Evolutionary conservation across 2,797 vertebrate species (phyloP), one percentile per base, ranked within the genome.

Genomic region (Acrocephalus scirpaceus): DNA sequence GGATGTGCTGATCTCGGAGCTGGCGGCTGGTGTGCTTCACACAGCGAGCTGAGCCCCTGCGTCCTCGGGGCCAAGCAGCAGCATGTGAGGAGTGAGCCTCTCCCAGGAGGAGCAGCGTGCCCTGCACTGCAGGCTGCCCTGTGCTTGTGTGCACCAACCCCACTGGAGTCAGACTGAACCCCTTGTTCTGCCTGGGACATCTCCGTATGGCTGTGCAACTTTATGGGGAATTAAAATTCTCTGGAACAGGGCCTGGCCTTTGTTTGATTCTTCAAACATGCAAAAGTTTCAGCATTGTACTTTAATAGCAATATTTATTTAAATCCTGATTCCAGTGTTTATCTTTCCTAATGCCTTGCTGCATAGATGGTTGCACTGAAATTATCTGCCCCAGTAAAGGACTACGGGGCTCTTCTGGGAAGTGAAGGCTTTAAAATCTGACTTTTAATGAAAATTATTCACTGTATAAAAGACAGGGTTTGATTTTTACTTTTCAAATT

Each of bases 261-360:
- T 93, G 87, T 94, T 81, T 91, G 56, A 38, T 72, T 92, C 90
- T 92, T 86, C 77, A 78, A 92, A 78, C 53, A 53, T 73, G 70
- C 83, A 86, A 23, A 91, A 94, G 77, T 93, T 94, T 80, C 86
- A 76, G 88, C 65, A 64, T 45, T 92, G 90, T 90, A 88, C 82
- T 92, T 94, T 86, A 93, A 86, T 12, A 92, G 80, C 73, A 94
- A 92, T 88, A 93, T 95, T 93, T 96, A 91, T 91, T 88, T 71
- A 72, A 94, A 86, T 93, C 66, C 16, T 36, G 40, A 70, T 86
- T 88, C 79, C 88, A 48, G 1, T 91, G 85, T 93, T 95, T 95
- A 91, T 91, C 73, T 93, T 88, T 72, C 36, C 50, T 66, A 60
- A 62, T 48, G 65, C 51, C 74, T 90, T 84, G 58, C 54, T 94